Conservation (phyloP, 37 sponge, comb jelly and placozoan species). For the Crambe crambe region DNA sequence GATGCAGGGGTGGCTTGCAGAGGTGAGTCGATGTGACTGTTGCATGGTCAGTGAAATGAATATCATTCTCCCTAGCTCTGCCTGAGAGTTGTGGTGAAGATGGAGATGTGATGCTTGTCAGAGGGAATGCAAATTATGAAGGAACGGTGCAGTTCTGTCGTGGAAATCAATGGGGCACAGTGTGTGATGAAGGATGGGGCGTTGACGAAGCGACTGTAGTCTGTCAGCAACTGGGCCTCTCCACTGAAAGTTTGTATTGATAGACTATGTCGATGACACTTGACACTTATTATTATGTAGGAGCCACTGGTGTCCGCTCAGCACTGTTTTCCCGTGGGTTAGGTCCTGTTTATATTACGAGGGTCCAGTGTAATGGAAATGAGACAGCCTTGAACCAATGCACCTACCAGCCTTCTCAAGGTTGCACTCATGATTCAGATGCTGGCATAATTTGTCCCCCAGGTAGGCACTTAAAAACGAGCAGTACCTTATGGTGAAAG, state of each 20-base stretch:
- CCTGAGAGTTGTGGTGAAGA: background rate
- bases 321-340: conserved; percentile 23
- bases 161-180: conserved; percentile 26
- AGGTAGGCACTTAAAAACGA: background rate
- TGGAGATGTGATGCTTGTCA: conserved; percentile 9
- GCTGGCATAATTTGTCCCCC: conserved; percentile 44
- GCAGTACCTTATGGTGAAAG: background rate
- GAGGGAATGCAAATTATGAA: background rate
- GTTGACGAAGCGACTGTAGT: conserved; percentile 15
- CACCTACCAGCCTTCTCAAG: background rate
- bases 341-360: background rate
- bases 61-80: background rate
- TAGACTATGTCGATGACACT: too few relatives aligned
- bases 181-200: conserved; percentile 46
- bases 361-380: background rate
- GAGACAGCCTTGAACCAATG: conserved; percentile 3
- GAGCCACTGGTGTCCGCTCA: conserved; percentile 4
- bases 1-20: conserved; percentile 22
- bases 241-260: background rate
- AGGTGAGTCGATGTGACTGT: background rate
- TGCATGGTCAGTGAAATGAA: background rate
- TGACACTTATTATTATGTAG: too few relatives aligned
- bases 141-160: conserved; percentile 32
- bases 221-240: conserved; percentile 29
- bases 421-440: conserved; percentile 19